Evolutionary conservation across 2,888 invertebrate genomes (phyloP).

Genomic region (Onthophagus sagittarius): DNA sequence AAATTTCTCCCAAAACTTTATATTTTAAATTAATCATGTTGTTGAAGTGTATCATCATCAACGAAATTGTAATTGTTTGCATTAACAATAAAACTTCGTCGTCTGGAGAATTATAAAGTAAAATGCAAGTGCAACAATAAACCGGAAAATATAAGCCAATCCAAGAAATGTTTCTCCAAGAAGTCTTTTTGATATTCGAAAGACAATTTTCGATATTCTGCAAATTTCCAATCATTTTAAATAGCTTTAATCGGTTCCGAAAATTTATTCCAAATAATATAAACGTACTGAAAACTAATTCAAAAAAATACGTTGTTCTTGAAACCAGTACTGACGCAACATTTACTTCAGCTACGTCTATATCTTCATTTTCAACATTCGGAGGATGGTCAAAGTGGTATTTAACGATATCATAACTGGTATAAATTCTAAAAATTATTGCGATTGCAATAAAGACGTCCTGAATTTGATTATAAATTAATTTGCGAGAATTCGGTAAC

Average conservation of each 20-base stretch:
- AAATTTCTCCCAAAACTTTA: neutral
- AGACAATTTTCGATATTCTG: neutral
- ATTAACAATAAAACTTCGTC: neutral
- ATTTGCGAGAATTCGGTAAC: neutral
- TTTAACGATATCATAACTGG: neutral
- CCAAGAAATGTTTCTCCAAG: neutral
- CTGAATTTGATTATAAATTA: neutral
- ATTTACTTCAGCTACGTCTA: neutral
- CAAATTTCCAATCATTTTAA: neutral
- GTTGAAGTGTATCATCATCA: neutral
- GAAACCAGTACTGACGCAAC: neutral
- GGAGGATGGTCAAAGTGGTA: too few relatives aligned
- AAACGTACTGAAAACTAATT: neutral
- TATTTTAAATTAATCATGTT: neutral
- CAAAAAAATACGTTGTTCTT: neutral
- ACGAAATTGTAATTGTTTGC: neutral
- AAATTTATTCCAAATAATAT: neutral
- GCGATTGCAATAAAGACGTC: neutral
- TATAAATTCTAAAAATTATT: neutral
- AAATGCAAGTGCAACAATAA: neutral
- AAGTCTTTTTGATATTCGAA: neutral
- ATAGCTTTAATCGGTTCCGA: neutral
- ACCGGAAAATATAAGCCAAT: neutral
- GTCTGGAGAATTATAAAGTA: neutral
- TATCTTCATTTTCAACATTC: neutral